Evolutionary conservation across 1,140 invertebrate genomes (phyloP), one percentile per base, ranked within the genome.

Genomic region (Nymphalis io): DNA sequence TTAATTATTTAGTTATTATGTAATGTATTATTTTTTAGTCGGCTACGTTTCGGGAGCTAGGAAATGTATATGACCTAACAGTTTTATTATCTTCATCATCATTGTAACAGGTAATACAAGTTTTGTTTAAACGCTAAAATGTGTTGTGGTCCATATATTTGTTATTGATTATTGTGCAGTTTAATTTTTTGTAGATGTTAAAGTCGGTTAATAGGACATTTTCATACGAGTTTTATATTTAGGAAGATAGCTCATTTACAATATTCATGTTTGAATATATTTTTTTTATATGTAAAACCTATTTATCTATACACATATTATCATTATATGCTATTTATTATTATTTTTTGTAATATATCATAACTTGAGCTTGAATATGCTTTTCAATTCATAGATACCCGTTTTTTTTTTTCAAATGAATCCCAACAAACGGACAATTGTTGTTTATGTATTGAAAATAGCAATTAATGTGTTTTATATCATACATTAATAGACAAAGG

Each of bases 31-130:
- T 81, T 83, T 80, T 51, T 75, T 83, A 83, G 81, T 83, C 79
- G 65, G 81, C 81, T 79, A 78, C 74, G 74, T 82, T 77, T 80
- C 79, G 81, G 79, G 79, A 83, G 73, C 72, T 83, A 83, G 81
- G 78, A 73, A 81, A 83, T 81, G 77, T 81, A 76, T 83, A 76
- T 83, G 81, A 83, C 74, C 80, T 83, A 75, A 83, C 79, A 76
- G 68, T 83, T 75, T 81, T 83, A 79, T 80, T 81, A 75, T 81
- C 81, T 64, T 74, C 81, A 65, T 81, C 81, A 39, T 73, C 79
- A 74, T 74, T 83, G 67, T 81, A 78, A 83, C 74, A 83, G 81
- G 81, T 83, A 83, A 80, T 39, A 71, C 62, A 42, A 71, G 73
- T 72, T 74, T 59, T 71, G 42, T 61, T 53, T 75, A 68, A 72